phyloP scores from a whole-genome alignment of 2,888 invertebrate species.

The Drosophila robusta region DNA sequence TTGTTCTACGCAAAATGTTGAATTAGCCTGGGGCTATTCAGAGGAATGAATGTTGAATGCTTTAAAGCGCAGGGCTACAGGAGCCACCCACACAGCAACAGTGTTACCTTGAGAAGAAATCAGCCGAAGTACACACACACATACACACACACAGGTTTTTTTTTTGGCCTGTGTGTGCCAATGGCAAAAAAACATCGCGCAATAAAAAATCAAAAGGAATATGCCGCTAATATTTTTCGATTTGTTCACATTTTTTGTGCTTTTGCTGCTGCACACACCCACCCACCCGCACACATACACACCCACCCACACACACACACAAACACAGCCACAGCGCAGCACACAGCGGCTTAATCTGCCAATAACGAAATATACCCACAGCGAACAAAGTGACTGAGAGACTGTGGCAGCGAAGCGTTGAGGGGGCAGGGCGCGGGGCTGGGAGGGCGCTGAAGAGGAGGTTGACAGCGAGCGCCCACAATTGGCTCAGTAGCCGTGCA shows the following conservation, averaged over 20 bases:
- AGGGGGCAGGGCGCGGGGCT: neutral
- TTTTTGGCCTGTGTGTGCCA: conserved; percentile 6
- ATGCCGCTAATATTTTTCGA: conserved; percentile 73
- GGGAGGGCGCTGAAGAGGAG: neutral
- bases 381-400: conserved; percentile 9
- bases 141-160: neutral
- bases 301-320: neutral
- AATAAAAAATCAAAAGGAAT: conserved; percentile 75
- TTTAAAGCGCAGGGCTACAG: neutral
- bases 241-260: conserved; percentile 57
- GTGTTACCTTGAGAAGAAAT: neutral
- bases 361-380: conserved; percentile 52
- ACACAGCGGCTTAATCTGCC: conserved; percentile 60
- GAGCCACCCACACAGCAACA: too few relatives aligned
- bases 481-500: conserved; percentile 67
- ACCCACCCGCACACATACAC: conserved; percentile 9
- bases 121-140: neutral
- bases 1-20: neutral
- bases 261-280: conserved; percentile 22
- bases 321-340: conserved; percentile 2
- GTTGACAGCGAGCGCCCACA: conserved; percentile 4
- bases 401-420: neutral
- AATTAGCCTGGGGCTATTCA: neutral
- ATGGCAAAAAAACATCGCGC: conserved; percentile 36
- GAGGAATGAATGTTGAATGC: neutral